Conservation (phyloP, 2,888 invertebrate species). For the Andrena praecox region DNA sequence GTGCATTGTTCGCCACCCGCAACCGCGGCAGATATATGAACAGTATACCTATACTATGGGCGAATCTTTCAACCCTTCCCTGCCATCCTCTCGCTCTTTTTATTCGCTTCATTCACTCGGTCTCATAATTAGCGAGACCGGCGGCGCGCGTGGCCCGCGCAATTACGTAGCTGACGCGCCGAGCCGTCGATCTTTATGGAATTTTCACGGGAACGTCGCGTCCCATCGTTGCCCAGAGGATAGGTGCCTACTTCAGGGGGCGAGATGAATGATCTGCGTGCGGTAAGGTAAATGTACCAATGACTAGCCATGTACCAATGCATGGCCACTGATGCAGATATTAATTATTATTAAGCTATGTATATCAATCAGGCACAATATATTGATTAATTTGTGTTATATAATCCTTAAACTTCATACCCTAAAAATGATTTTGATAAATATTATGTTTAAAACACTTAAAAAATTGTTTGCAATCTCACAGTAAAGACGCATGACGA, state of each 20-base stretch:
- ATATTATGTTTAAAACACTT: no score
- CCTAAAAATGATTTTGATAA: no score
- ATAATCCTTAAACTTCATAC: no score
- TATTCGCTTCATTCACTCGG: conserved; percentile 49
- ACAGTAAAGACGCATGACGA: no score
- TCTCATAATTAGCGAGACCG: conserved; percentile 74
- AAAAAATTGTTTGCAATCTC: no score
- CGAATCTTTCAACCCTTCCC: conserved; percentile 58
- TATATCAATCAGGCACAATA: no score
- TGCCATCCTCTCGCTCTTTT: conserved; percentile 36
- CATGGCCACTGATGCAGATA: no score
- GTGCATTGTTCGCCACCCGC: conserved; percentile 52
- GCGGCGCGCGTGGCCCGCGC: conserved; percentile 63
- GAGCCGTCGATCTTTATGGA: conserved; percentile 18
- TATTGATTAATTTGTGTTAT: no score
- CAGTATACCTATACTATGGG: conserved; percentile 30
- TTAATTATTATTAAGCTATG: no score
- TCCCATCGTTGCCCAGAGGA: conserved; percentile 34
- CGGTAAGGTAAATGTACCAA: no score
- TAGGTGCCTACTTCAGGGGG: neutral
- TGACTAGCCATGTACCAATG: no score
- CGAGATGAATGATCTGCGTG: conserved; percentile 46
- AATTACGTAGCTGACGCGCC: conserved; percentile 68
- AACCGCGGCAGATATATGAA: conserved; percentile 41
- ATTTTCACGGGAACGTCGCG: neutral